Conservation (phyloP, 2,888 invertebrate genomes). For the Malthinus flaveolus region DNA sequence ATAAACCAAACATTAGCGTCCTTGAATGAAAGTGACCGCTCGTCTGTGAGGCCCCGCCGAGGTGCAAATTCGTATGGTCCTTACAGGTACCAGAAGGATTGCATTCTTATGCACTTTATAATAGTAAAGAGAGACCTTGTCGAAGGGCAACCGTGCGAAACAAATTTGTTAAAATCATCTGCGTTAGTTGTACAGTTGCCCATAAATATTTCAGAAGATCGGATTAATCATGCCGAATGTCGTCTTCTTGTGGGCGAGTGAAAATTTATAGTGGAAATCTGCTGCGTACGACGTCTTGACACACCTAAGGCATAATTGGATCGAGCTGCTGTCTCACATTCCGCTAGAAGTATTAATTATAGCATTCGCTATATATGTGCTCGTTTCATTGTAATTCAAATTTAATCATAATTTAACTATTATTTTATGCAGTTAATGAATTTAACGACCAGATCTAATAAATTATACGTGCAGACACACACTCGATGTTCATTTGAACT, state of each 20-base stretch:
- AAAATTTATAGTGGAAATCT: constrained; percentile 37
- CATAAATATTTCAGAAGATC: constrained; percentile 32
- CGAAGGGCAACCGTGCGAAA: constrained; percentile 15
- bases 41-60: constrained; percentile 42
- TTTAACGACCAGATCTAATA: constrained; percentile 31
- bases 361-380: constrained; percentile 24
- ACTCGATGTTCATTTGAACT: constrained; percentile 9
- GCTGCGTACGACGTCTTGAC: constrained; percentile 36
- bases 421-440: constrained; percentile 40
- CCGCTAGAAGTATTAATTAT: constrained; percentile 38
- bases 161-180: constrained; percentile 22
- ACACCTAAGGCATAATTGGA: constrained; percentile 40
- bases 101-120: constrained; percentile 18
- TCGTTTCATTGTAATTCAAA: constrained; percentile 35
- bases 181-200: constrained; percentile 21
- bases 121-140: constrained; percentile 9
- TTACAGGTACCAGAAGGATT: constrained; percentile 19
- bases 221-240: constrained; percentile 37
- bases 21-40: constrained; percentile 52
- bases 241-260: constrained; percentile 36
- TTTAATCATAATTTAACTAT: constrained; percentile 39
- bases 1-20: constrained; percentile 48
- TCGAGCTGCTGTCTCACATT: constrained; percentile 34
- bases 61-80: constrained; percentile 37
- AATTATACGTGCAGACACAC: constrained; percentile 14